phyloP scores from a whole-genome alignment of 2,113 vertebrate species.

The Natator depressus region DNA sequence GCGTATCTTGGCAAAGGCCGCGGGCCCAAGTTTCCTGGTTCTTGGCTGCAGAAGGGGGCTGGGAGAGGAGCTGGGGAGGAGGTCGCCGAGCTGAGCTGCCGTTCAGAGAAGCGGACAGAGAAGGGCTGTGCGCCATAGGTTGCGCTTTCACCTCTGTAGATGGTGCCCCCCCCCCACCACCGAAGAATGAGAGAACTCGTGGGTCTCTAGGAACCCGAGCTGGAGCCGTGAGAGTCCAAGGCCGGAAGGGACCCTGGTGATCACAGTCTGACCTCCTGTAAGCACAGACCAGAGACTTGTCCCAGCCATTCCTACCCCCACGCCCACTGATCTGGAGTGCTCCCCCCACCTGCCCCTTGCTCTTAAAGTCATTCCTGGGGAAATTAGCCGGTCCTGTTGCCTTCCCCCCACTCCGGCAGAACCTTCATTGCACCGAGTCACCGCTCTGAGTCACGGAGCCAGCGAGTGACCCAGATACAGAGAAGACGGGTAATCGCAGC shows the following conservation, averaged over 20 bases:
- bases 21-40: too few relatives aligned
- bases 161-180: too few relatives aligned
- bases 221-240: too few relatives aligned
- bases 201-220: too few relatives aligned
- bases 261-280: not conserved
- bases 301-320: not conserved
- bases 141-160: not conserved
- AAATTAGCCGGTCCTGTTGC: not conserved
- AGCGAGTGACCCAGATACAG: conserved; percentile 58
- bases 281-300: not conserved
- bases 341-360: accelerated
- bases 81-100: too few relatives aligned
- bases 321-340: accelerated
- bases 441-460: conserved; percentile 54
- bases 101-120: too few relatives aligned
- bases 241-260: not conserved
- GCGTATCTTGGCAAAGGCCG: too few relatives aligned
- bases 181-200: not conserved
- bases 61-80: too few relatives aligned
- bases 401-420: not conserved
- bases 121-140: not conserved
- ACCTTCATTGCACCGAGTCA: conserved; percentile 48
- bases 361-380: not conserved
- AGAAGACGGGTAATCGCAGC: not conserved
- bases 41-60: not conserved